Conservation (phyloP, 2,888 invertebrate species). For the Brachypterus glaber region DNA sequence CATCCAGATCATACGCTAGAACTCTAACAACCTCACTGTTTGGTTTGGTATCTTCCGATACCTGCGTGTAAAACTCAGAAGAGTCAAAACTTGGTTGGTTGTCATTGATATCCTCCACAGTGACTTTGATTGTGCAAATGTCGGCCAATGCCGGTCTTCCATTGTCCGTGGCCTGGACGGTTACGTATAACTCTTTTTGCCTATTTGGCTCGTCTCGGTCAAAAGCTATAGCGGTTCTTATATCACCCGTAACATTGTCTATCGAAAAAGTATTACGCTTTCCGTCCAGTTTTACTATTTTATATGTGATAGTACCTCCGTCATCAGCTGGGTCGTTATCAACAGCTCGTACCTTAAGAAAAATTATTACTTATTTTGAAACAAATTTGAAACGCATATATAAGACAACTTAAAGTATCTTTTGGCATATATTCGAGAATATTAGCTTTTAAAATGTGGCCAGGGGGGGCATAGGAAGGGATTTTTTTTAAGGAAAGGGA, state of each 20-base stretch:
- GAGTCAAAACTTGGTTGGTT: conserved; percentile 74
- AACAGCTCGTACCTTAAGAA: conserved; percentile 63
- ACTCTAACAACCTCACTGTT: conserved; percentile 76
- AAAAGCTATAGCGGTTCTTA: conserved; percentile 67
- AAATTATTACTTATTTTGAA: no score
- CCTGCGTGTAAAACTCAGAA: conserved; percentile 63
- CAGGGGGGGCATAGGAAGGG: no score
- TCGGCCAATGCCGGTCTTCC: conserved; percentile 84
- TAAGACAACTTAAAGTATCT: no score
- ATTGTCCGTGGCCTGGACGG: conserved; percentile 87
- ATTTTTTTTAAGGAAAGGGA: no score
- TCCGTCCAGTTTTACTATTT: conserved; percentile 65
- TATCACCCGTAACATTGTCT: conserved; percentile 63
- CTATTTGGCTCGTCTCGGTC: conserved; percentile 84
- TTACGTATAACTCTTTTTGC: conserved; percentile 74
- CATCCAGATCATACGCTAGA: conserved; percentile 87
- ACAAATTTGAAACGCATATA: no score
- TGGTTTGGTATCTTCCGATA: conserved; percentile 68
- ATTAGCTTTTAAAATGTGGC: no score
- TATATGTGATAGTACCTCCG: conserved; percentile 74
- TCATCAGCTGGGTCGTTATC: conserved; percentile 66
- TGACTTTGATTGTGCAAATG: conserved; percentile 86
- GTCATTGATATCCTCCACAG: conserved; percentile 88
- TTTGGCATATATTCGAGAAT: no score
- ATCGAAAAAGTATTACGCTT: conserved; percentile 73